Evolutionary conservation across 23 tunicate genomes (phyloP).

Genomic region (Aplidium turbinatum): DNA sequence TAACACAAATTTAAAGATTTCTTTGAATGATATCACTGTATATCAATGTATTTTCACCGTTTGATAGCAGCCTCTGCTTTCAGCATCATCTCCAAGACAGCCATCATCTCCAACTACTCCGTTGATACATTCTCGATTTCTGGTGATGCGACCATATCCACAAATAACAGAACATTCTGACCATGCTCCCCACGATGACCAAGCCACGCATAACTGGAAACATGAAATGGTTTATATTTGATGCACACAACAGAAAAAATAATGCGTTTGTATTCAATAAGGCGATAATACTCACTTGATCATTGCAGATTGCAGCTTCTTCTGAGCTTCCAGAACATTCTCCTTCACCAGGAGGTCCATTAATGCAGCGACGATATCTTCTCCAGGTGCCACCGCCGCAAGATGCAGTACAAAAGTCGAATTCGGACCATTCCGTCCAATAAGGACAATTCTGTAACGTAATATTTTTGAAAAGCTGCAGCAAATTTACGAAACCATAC

Average conservation of each 20-base stretch:
- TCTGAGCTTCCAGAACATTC: slow-evolving; percentile 41
- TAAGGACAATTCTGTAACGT: slow-evolving; percentile 66
- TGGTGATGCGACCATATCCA: slow-evolving; percentile 55
- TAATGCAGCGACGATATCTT: slow-evolving; percentile 54
- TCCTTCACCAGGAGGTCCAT: slow-evolving; percentile 40
- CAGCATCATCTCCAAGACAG: slow-evolving; percentile 40
- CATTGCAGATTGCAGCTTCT: slow-evolving; percentile 20
- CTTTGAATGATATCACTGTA: no score
- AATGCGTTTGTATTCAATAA: no score
- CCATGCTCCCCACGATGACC: slow-evolving; percentile 77
- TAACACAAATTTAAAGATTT: no score
- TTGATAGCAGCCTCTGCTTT: slow-evolving; percentile 27
- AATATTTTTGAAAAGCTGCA: neutral
- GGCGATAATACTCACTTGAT: slow-evolving; percentile 38
- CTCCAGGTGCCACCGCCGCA: slow-evolving; percentile 65
- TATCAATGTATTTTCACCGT: slow-evolving; percentile 50
- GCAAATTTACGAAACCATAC: neutral
- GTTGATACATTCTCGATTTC: slow-evolving; percentile 57
- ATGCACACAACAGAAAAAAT: no score
- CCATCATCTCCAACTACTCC: slow-evolving; percentile 31
- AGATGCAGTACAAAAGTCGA: slow-evolving; percentile 61
- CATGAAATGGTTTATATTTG: no score
- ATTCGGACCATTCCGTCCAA: slow-evolving; percentile 72
- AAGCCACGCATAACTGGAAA: slow-evolving; percentile 58
- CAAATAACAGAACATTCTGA: slow-evolving; percentile 62